phyloP scores from a whole-genome alignment of 2,797 vertebrate genomes.

The Nyctalus aviator region DNA sequence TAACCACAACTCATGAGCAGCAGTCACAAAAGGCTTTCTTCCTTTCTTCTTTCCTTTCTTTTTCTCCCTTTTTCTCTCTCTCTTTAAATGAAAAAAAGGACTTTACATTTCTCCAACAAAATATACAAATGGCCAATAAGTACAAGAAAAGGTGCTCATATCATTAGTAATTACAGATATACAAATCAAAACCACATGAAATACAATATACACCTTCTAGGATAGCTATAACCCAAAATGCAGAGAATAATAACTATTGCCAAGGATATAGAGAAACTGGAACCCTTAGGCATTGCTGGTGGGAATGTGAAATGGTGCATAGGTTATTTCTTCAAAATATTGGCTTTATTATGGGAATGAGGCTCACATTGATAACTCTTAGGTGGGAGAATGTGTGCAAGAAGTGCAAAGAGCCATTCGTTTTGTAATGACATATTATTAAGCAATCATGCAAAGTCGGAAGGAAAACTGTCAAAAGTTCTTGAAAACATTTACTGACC shows the following conservation, averaged over 20 bases:
- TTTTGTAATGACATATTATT: conserved; percentile 16
- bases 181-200: background rate
- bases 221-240: background rate
- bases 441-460: background rate
- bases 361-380: background rate
- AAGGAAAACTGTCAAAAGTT: conserved; percentile 32
- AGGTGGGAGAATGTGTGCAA: background rate
- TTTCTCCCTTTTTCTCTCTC: background rate
- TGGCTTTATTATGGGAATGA: conserved; percentile 17
- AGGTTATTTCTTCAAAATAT: conserved; percentile 41
- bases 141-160: background rate
- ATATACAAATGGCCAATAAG: background rate
- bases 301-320: background rate
- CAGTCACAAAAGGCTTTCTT: background rate
- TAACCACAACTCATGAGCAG: conserved; percentile 30
- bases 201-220: background rate
- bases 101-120: background rate
- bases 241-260: background rate
- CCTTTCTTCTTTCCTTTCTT: background rate
- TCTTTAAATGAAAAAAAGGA: background rate
- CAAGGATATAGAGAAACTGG: background rate
- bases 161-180: background rate
- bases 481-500: background rate
- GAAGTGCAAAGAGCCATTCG: background rate
- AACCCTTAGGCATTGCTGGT: background rate